Percentiles rank a stretch among this genome's conserved stretches.
Conservation (phyloP, 2,888 invertebrate genomes). For the Cosmopolites sordidus region DNA sequence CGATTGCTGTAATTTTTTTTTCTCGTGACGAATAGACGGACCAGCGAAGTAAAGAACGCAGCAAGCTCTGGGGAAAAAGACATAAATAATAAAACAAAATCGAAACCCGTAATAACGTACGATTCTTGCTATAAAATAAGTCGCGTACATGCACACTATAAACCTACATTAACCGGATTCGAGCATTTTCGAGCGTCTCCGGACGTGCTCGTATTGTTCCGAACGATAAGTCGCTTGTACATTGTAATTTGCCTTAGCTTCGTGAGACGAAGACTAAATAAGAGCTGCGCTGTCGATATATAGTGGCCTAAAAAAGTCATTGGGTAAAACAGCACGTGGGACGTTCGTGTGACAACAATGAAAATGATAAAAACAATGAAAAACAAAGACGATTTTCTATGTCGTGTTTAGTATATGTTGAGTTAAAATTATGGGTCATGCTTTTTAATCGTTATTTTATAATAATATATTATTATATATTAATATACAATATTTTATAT, state of each 20-base stretch:
- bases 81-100: not conserved
- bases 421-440: not conserved
- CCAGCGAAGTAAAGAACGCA: not conserved
- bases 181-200: not conserved
- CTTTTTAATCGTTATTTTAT: not conserved
- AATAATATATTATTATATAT: no score
- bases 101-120: conserved; percentile 9
- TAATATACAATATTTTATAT: no score
- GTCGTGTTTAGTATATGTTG: not conserved
- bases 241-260: conserved; percentile 11
- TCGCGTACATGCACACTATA: conserved; percentile 15
- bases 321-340: not conserved
- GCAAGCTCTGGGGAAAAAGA: not conserved
- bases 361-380: not conserved
- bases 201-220: conserved; percentile 5
- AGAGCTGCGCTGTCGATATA: not conserved
- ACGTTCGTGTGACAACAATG: not conserved
- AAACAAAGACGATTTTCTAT: not conserved
- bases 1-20: not conserved
- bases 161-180: conserved; percentile 17
- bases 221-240: conserved; percentile 4
- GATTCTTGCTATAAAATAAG: conserved; percentile 12
- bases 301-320: not conserved
- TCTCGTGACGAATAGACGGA: not conserved
- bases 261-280: conserved; percentile 8